These are phyloP conservation scores for Drosophila melanosoma DNA, from an alignment of 2,888 invertebrate genomes.

Conservation along the genomic window DNA sequence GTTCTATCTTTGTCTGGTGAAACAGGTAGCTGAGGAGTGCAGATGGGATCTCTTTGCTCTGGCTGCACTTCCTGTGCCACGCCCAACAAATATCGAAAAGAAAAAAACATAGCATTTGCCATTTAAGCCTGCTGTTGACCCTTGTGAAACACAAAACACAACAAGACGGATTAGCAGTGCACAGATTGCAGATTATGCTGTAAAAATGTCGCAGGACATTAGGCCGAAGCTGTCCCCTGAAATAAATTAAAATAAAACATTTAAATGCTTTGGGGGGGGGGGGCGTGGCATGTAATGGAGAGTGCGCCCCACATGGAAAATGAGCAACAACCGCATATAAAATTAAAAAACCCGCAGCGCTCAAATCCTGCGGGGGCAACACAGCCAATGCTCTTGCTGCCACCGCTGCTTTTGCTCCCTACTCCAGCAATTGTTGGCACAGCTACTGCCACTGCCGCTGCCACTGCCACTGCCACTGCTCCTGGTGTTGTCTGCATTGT, in stretches of 20 bases:
- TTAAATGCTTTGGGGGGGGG: slow-evolving; percentile 50
- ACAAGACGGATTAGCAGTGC: slow-evolving; percentile 59
- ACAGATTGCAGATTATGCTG: slow-evolving; percentile 70
- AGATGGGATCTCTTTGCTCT: slow-evolving; percentile 44
- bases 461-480: background rate
- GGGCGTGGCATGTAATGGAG: slow-evolving; percentile 75
- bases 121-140: slow-evolving; percentile 65
- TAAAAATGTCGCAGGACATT: slow-evolving; percentile 74
- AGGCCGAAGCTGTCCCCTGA: slow-evolving; percentile 6
- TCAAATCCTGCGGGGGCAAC: slow-evolving; percentile 70
- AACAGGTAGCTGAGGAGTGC: slow-evolving; percentile 59
- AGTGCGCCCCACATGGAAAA: slow-evolving; percentile 36
- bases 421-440: background rate
- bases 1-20: slow-evolving; percentile 2
- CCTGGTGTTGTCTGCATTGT: slow-evolving; percentile 64
- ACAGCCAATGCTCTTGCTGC: slow-evolving; percentile 7
- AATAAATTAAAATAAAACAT: slow-evolving; percentile 16
- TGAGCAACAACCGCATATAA: slow-evolving; percentile 48
- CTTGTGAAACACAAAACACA: slow-evolving; percentile 40
- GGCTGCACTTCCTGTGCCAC: slow-evolving; percentile 75
- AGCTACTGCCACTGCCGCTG: background rate
- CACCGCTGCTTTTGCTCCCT: background rate
- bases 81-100: slow-evolving; percentile 59
- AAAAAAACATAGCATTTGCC: slow-evolving; percentile 48
- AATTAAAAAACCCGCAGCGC: slow-evolving; percentile 70